Evolutionary conservation across 2,888 invertebrate species (phyloP).

Genomic region (Tanytarsus gracilentus): DNA sequence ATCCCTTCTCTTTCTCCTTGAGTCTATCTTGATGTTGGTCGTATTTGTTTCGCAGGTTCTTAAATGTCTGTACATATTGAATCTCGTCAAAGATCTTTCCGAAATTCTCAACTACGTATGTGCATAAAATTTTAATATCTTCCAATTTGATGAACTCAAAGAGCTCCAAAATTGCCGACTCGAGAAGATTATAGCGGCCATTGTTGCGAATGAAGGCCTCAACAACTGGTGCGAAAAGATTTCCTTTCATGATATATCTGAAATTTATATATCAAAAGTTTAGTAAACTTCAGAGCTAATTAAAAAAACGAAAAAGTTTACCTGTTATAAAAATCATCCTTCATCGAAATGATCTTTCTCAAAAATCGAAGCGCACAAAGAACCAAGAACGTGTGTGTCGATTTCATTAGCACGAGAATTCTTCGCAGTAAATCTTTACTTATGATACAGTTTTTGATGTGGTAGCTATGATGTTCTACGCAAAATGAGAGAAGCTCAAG

Average conservation of each 20-base stretch:
- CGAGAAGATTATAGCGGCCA: slow-evolving; percentile 95
- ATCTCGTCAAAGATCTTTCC: slow-evolving; percentile 89
- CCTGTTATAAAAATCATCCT: slow-evolving; percentile 95
- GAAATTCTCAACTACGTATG: slow-evolving; percentile 93
- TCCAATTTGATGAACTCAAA: slow-evolving; percentile 97
- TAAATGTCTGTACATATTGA: slow-evolving; percentile 97
- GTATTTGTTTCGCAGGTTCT: slow-evolving; percentile 76
- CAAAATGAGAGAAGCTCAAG: slow-evolving; percentile 95
- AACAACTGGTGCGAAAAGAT: slow-evolving; percentile 90
- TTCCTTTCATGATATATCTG: slow-evolving; percentile 86
- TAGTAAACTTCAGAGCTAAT: background rate
- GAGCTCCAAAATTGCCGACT: slow-evolving; percentile 97
- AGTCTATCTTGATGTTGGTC: slow-evolving; percentile 87
- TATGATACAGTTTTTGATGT: slow-evolving; percentile 95
- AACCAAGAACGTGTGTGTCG: slow-evolving; percentile 93
- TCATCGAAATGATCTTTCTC: slow-evolving; percentile 92
- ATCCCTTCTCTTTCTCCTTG: slow-evolving; percentile 73
- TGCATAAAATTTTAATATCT: slow-evolving; percentile 81
- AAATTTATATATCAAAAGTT: slow-evolving; percentile 15
- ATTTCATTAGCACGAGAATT: slow-evolving; percentile 93
- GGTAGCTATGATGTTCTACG: slow-evolving; percentile 98
- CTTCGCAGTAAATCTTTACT: slow-evolving; percentile 92
- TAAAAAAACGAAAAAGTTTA: slow-evolving; percentile 31
- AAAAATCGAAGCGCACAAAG: slow-evolving; percentile 93
- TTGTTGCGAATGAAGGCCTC: slow-evolving; percentile 95